phyloP scores from a whole-genome alignment of 2,888 invertebrate genomes.

The Anticlea derivata region DNA sequence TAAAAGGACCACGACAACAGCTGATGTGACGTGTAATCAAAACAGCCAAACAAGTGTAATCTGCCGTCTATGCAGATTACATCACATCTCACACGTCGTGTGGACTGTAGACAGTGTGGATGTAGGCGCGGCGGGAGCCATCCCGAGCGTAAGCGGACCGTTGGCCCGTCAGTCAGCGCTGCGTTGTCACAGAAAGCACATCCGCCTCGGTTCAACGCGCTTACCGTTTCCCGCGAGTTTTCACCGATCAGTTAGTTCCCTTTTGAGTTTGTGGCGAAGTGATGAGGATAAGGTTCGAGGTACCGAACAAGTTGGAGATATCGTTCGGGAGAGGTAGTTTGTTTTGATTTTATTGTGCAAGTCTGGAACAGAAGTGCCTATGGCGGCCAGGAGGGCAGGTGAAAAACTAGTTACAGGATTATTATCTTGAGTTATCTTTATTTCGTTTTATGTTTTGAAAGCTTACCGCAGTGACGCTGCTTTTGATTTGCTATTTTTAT shows the following conservation, averaged over 20 bases:
- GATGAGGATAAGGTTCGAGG: slow-evolving; percentile 80
- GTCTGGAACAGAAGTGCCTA: slow-evolving; percentile 22
- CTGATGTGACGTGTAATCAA: slow-evolving; percentile 59
- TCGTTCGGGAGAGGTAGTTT: slow-evolving; percentile 70
- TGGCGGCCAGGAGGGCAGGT: slow-evolving; percentile 28
- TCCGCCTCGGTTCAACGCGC: slow-evolving; percentile 65
- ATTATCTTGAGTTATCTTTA: slow-evolving; percentile 5
- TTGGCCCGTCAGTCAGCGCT: slow-evolving; percentile 61
- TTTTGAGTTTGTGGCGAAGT: slow-evolving; percentile 45
- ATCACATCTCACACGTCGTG: slow-evolving; percentile 65
- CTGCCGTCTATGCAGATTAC: slow-evolving; percentile 72
- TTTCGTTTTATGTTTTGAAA: neutral
- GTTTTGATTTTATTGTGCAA: slow-evolving; percentile 48
- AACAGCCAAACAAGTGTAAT: slow-evolving; percentile 47
- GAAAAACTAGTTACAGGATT: slow-evolving; percentile 13
- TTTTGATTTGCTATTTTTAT: slow-evolving; percentile 6
- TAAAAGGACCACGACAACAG: slow-evolving; percentile 30
- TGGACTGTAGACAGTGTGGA: slow-evolving; percentile 37
- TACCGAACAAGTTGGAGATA: slow-evolving; percentile 81
- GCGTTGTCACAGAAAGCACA: slow-evolving; percentile 68
- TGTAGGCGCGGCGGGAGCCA: slow-evolving; percentile 79
- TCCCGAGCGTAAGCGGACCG: slow-evolving; percentile 69
- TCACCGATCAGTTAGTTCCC: slow-evolving; percentile 31
- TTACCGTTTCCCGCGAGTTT: slow-evolving; percentile 36
- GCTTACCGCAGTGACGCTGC: neutral